Evolutionary conservation across 1,140 invertebrate genomes (phyloP), one percentile per base, ranked within the genome.

Genomic region (Drosophila athabasca): DNA sequence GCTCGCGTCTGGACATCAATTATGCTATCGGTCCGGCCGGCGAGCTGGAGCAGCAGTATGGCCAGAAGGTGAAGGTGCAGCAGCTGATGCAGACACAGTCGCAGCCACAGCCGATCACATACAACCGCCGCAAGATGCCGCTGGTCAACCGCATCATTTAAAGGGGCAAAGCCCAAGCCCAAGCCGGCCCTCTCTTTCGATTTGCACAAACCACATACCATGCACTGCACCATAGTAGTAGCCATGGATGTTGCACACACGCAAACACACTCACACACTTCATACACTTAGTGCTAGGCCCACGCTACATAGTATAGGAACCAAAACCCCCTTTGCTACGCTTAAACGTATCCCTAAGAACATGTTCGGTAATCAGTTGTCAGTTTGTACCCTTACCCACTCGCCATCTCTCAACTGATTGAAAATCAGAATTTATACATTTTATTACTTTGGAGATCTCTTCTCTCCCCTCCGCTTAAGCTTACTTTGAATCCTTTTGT

Each of bases 131-230:
- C 59, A 94, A 94, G 87, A 94, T 93, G 60, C 93, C 93, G 45
- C 92, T 94, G 59, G 93, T 94, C 13, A 94, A 94, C 77, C 79
- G 93, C 76, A 93, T 94, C 49, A 93, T 93, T 19, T 92, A 93
- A 79, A 51, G 48, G 22, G 60, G 24, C 61, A 57, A 31, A 52
- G 50, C 39, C 39, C 57, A 29, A 46, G 24, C 13, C 11, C 17
- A 19, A 19, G 17, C 17, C 17, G 17, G 4, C 17, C 7, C 22
- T 39, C 31, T 31, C 13, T 17, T 62, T n/a, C 4, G 15, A 41
- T 58, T n/a, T 31, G 55, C 41, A 48, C 22, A 48, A 41, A 58
- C 51, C 19, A 53, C 39, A 54, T 11, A 35, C 51, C 59, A 45
- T 43, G 13, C 7, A 49, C n/a, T n/a, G 44, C 43, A 39, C 3